Percentiles rank a stretch among this genome's conserved stretches.
phyloP scores from a whole-genome alignment of 2,888 invertebrate species.

The Agapostemon virescens region DNA sequence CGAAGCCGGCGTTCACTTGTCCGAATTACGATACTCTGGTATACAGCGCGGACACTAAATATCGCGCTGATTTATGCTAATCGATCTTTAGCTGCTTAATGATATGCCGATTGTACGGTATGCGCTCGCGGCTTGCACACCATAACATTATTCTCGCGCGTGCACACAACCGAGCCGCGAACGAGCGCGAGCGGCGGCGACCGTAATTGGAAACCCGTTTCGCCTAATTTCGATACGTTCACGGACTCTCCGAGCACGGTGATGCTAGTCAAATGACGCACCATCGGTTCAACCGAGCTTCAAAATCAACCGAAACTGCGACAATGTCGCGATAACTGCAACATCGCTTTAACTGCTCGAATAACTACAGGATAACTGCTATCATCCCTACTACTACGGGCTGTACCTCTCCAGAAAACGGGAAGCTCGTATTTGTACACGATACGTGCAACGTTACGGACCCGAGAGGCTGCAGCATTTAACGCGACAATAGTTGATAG shows the following conservation, averaged over 20 bases:
- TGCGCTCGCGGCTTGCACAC: constrained; percentile 38
- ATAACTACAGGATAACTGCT: no score
- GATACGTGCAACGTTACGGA: no score
- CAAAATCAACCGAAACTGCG: no score
- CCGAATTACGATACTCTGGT: constrained; percentile 53
- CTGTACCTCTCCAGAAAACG: no score
- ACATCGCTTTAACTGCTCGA: no score
- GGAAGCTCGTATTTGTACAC: no score
- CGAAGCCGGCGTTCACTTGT: constrained; percentile 37
- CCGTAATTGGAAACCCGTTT: constrained; percentile 64
- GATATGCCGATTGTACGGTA: constrained; percentile 58
- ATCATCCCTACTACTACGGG: no score
- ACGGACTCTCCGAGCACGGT: constrained; percentile 34
- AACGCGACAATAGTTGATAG: no score
- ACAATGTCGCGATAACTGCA: no score
- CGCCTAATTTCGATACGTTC: constrained; percentile 60
- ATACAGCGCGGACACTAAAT: constrained; percentile 49
- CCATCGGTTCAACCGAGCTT: no score
- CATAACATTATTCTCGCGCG: constrained; percentile 26
- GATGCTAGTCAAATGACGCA: constrained; percentile 24
- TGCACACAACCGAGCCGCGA: background rate
- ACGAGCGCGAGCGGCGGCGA: constrained; percentile 26
- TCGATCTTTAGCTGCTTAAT: constrained; percentile 59
- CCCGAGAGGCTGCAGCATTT: no score
- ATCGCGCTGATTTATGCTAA: constrained; percentile 69